A percentile compares a stretch with the other conserved stretches of the same genome.
Conservation (phyloP, 1,140 invertebrate genomes). For the Drosophila aff. region DNA sequence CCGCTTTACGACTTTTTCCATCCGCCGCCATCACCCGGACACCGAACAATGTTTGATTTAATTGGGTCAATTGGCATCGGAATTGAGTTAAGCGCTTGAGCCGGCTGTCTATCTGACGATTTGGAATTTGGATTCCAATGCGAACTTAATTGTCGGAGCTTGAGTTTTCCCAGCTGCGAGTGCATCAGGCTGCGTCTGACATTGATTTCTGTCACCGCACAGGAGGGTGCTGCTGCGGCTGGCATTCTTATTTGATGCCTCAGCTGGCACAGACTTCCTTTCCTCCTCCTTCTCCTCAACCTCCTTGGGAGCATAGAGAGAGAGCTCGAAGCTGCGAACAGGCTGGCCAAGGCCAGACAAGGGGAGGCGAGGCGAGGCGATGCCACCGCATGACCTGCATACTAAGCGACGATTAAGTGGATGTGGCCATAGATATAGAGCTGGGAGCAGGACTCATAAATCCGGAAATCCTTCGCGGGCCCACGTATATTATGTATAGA, state of each 20-base stretch:
- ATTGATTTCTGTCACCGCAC: constrained; percentile 73
- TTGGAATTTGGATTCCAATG: constrained; percentile 23
- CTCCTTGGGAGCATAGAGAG: neutral
- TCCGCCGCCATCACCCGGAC: neutral
- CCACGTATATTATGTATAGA: neutral
- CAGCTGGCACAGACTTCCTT: constrained; percentile 36
- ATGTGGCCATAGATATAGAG: constrained; percentile 32
- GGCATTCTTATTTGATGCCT: constrained; percentile 59
- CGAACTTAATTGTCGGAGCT: constrained; percentile 39
- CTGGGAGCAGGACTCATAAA: constrained; percentile 66
- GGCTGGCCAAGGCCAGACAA: constrained; percentile 62
- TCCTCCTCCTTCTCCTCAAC: neutral
- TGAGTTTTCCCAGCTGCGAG: constrained; percentile 13
- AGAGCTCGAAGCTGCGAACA: neutral
- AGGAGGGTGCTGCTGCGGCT: constrained; percentile 24
- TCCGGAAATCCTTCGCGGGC: constrained; percentile 60
- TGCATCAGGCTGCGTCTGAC: constrained; percentile 51
- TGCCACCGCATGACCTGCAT: constrained; percentile 69
- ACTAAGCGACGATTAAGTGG: constrained; percentile 74
- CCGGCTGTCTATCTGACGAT: constrained; percentile 16
- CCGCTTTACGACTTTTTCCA: constrained; percentile 11
- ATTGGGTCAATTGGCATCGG: constrained; percentile 57
- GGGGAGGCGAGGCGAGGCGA: constrained; percentile 2
- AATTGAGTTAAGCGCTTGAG: constrained; percentile 35
- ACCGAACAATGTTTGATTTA: constrained; percentile 46